These are phyloP conservation scores for Catocala fraxini DNA, from an alignment of 2,888 invertebrate genomes.

Conservation along the genomic window DNA sequence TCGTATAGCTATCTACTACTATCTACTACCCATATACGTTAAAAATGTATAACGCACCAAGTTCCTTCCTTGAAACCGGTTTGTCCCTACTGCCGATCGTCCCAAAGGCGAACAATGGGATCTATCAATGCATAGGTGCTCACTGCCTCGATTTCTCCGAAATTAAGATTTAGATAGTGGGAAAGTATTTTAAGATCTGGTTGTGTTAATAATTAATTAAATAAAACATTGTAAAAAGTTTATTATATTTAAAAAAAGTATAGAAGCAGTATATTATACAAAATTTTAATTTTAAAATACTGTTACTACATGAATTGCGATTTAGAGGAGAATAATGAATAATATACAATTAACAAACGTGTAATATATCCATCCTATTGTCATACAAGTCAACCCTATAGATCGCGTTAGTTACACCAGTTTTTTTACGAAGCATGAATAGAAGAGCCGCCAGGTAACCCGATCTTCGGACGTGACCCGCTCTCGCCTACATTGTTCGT, in stretches of 20 bases:
- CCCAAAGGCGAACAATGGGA: conserved; percentile 64
- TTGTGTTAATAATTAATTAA: too few species aligned
- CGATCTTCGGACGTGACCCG: conserved; percentile 69
- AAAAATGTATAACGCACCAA: conserved; percentile 48
- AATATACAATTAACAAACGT: background rate
- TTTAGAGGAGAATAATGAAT: background rate
- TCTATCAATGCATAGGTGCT: conserved; percentile 55
- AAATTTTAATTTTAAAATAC: too few species aligned
- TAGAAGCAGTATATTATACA: too few species aligned
- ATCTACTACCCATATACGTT: conserved; percentile 17
- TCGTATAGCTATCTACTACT: too few species aligned
- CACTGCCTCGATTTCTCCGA: background rate
- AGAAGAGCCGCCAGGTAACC: conserved; percentile 68
- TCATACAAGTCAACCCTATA: conserved; percentile 33
- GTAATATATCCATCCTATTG: conserved; percentile 19
- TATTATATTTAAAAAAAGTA: too few species aligned
- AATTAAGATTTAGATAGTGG: background rate
- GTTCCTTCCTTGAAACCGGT: conserved; percentile 66
- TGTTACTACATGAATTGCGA: too few species aligned
- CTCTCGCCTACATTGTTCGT: conserved; percentile 63
- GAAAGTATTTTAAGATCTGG: too few species aligned
- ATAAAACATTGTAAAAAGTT: too few species aligned
- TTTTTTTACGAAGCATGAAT: conserved; percentile 67
- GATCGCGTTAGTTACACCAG: conserved; percentile 59
- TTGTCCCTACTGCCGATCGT: conserved; percentile 54